Evolutionary conservation across 2,888 invertebrate genomes (phyloP).

Genomic region (Zelleria hepariella): DNA sequence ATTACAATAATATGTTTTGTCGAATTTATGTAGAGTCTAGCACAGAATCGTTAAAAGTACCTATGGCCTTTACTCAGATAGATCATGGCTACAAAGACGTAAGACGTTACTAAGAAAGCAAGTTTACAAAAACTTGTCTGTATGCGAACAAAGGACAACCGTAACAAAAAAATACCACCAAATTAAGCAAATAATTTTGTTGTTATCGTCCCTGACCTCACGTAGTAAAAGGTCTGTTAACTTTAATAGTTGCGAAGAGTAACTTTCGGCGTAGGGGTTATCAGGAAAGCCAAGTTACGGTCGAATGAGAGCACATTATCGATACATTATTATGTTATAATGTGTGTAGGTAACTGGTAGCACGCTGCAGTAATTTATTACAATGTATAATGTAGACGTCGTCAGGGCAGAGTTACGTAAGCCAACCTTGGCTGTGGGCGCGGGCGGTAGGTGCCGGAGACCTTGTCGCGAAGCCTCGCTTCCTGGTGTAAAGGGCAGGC

Average conservation of each 20-base stretch:
- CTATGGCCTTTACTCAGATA: no score
- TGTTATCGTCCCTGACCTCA: not conserved
- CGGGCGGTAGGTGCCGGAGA: slow-evolving; percentile 35
- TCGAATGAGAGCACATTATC: not conserved
- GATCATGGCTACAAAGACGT: no score
- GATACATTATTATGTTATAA: not conserved
- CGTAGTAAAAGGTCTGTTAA: not conserved
- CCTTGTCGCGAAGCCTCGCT: slow-evolving; percentile 59
- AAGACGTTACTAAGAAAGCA: no score
- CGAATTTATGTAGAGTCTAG: no score
- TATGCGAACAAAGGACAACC: not conserved
- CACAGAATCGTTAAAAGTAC: no score
- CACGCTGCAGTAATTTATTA: not conserved
- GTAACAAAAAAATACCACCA: no score
- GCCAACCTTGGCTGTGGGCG: slow-evolving; percentile 24
- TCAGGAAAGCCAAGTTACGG: not conserved
- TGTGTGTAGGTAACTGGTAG: not conserved
- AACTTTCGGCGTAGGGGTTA: not conserved
- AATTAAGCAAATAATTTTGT: no score
- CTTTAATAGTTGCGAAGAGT: not conserved
- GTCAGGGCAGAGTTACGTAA: slow-evolving; percentile 9
- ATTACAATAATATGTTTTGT: no score
- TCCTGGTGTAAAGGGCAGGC: slow-evolving; percentile 62
- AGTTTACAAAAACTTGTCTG: not conserved
- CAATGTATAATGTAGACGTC: not conserved